Percentiles rank a stretch among this genome's conserved stretches.
phyloP scores from a whole-genome alignment of 2,888 invertebrate genomes.

The Pollenia angustigena region DNA sequence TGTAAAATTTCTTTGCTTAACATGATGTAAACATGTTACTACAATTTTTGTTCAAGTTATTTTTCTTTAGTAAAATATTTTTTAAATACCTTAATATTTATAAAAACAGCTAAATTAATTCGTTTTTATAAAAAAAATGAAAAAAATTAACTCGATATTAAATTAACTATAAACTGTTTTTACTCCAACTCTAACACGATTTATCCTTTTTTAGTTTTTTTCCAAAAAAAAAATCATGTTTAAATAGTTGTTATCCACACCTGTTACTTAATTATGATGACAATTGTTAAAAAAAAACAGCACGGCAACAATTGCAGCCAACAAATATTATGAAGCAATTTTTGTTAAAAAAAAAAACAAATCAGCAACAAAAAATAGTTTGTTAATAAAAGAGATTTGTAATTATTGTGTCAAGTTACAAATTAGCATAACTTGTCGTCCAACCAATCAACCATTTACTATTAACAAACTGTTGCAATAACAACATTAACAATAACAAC shows the following conservation, averaged over 20 bases:
- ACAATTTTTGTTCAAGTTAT: too few relatives aligned
- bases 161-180: too few relatives aligned
- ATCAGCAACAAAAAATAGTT: constrained; percentile 27
- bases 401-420: constrained; percentile 75
- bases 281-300: constrained; percentile 56
- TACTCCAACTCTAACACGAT: neutral
- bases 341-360: constrained; percentile 40
- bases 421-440: constrained; percentile 75
- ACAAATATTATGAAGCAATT: constrained; percentile 34
- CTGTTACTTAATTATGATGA: constrained; percentile 71
- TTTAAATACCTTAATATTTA: neutral
- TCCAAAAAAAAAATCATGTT: constrained; percentile 11
- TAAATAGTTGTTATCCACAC: constrained; percentile 60
- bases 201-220: constrained; percentile 34
- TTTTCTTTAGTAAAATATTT: neutral
- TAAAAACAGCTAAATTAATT: neutral
- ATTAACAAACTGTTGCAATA: constrained; percentile 44
- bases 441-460: constrained; percentile 72
- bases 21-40: too few relatives aligned
- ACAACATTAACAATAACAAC: constrained; percentile 13
- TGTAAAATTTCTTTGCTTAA: too few relatives aligned
- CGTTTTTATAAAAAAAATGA: neutral
- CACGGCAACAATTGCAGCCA: constrained; percentile 53
- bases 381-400: constrained; percentile 68
- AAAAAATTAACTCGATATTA: too few relatives aligned